A percentile compares a stretch with the other conserved stretches of the same genome.
Evolutionary conservation across 2,888 invertebrate genomes (phyloP).

Genomic region (Aleiodes testaceus): DNA sequence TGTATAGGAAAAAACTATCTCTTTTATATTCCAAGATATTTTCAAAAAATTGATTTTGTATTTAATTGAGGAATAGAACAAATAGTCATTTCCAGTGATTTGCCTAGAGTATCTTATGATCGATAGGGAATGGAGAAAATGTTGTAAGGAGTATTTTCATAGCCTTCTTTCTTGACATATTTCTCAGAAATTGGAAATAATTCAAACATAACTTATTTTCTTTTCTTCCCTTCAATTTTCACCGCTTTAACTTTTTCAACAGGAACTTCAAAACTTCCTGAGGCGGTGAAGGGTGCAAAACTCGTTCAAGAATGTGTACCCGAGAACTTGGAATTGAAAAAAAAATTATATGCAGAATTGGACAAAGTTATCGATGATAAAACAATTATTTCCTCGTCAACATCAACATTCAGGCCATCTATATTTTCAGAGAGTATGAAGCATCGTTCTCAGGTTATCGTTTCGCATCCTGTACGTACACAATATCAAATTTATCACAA

Average conservation of each 20-base stretch:
- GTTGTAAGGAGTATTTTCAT: too few relatives aligned
- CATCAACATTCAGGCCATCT: constrained; percentile 94
- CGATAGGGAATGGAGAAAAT: too few relatives aligned
- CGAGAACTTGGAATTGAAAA: constrained; percentile 89
- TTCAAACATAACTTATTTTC: background rate
- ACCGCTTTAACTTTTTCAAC: too few relatives aligned
- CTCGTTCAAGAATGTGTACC: constrained; percentile 96
- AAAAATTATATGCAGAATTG: constrained; percentile 83
- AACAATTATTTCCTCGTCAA: constrained; percentile 92
- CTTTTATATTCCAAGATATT: too few relatives aligned
- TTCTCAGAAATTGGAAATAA: too few relatives aligned
- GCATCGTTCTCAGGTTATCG: constrained; percentile 82
- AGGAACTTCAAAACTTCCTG: constrained; percentile 81
- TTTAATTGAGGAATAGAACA: too few relatives aligned
- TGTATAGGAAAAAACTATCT: too few relatives aligned
- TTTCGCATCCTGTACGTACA: constrained; percentile 88
- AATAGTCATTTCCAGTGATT: too few relatives aligned
- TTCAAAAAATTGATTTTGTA: too few relatives aligned
- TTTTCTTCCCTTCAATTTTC: background rate
- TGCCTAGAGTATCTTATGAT: too few relatives aligned
- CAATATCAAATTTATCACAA: background rate
- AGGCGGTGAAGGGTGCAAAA: constrained; percentile 83
- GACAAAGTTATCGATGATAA: constrained; percentile 84
- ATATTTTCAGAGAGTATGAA: constrained; percentile 86
- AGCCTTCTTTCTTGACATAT: too few relatives aligned